phyloP scores from a whole-genome alignment of 2,797 vertebrate species.

The Novumbra hubbsi region DNA sequence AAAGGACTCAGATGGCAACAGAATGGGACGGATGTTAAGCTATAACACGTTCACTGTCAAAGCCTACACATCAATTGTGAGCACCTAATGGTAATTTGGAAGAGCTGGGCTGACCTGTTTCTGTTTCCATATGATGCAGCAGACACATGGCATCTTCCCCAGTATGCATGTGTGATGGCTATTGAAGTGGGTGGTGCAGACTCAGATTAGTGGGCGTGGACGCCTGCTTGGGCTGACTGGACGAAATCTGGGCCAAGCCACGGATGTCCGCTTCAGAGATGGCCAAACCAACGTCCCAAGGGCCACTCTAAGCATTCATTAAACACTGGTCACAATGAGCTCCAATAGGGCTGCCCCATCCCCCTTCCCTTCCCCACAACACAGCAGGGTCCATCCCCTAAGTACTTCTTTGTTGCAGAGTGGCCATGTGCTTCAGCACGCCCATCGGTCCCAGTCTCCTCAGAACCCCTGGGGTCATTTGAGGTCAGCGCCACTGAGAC shows the following conservation, averaged over 20 bases:
- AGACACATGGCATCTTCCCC: conserved; percentile 63
- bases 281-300: conserved; percentile 19
- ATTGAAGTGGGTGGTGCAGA: conserved; percentile 26
- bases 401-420: conserved; percentile 22
- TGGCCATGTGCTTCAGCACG: conserved; percentile 45
- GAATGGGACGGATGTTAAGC: conserved; percentile 68
- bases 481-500: conserved; percentile 62
- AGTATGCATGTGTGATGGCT: conserved; percentile 52
- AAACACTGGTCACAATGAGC: conserved; percentile 32
- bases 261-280: conserved; percentile 19
- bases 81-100: conserved; percentile 74
- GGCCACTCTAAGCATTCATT: conserved; percentile 36
- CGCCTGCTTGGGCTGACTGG: conserved; percentile 39
- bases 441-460: conserved; percentile 55
- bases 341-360: conserved; percentile 16
- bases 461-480: conserved; percentile 49
- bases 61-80: conserved; percentile 68
- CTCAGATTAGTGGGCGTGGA: conserved; percentile 28
- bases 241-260: conserved; percentile 30
- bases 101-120: conserved; percentile 65
- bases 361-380: background rate
- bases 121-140: conserved; percentile 67
- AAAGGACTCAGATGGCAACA: conserved; percentile 64
- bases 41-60: conserved; percentile 69
- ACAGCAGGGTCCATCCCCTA: conserved; percentile 24